Evolutionary conservation across 1,140 invertebrate species (phyloP).

Genomic region (Sycophaga agraensis): DNA sequence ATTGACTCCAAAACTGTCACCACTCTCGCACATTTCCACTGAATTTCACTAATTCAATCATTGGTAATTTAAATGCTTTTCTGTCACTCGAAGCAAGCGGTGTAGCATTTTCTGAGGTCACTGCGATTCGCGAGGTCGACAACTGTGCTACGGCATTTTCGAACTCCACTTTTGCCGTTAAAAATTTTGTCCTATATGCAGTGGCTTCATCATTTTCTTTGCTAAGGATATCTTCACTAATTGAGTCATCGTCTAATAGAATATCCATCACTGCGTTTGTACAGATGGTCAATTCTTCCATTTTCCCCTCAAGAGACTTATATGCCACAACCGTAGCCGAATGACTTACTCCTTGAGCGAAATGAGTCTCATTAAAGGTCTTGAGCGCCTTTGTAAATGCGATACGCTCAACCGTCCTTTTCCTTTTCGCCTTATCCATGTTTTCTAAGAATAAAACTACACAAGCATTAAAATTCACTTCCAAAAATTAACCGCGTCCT

Average conservation of each 20-base stretch:
- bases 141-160: background rate
- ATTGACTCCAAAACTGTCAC: constrained; percentile 22
- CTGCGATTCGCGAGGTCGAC: background rate
- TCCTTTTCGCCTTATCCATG: no score
- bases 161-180: background rate
- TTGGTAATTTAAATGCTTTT: background rate
- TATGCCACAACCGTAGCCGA: background rate
- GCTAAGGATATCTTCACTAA: background rate
- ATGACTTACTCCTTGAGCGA: background rate
- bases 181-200: background rate
- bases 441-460: no score
- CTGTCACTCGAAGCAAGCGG: background rate
- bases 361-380: background rate
- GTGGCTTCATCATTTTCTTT: background rate
- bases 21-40: background rate
- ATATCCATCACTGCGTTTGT: background rate
- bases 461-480: no score
- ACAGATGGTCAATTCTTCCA: background rate
- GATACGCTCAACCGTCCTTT: background rate
- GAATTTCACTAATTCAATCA: background rate
- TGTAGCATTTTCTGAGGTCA: background rate
- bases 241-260: background rate
- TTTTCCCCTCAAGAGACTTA: background rate
- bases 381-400: background rate
- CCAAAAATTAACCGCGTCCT: no score